Conservation (phyloP, 2,113 vertebrate genomes). For the Seriola quinqueradiata region DNA sequence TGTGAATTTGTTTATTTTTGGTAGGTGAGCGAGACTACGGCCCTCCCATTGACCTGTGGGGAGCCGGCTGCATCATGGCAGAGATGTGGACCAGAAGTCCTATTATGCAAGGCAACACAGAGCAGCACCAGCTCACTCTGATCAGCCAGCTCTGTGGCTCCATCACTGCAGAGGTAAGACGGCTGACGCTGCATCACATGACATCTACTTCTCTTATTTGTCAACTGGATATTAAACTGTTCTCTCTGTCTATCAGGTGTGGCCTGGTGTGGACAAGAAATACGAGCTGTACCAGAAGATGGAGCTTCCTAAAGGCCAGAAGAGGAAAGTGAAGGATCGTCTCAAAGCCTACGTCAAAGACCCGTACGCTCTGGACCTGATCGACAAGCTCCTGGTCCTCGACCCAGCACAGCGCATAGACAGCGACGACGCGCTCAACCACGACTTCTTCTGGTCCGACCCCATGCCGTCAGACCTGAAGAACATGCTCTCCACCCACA, state of each 20-base stretch:
- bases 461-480: constrained; percentile 99
- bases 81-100: constrained; percentile 99
- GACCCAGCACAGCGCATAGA: constrained; percentile 93
- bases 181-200: not conserved
- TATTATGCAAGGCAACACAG: constrained; percentile 99
- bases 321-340: constrained; percentile 97
- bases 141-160: constrained; percentile 99
- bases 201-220: not conserved
- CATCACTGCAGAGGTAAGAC: constrained; percentile 91
- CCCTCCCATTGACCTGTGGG: constrained; percentile 98
- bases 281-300: constrained; percentile 97
- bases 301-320: constrained; percentile 97
- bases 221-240: not conserved
- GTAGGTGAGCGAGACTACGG: constrained; percentile 97
- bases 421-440: constrained; percentile 96
- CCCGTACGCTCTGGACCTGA: constrained; percentile 94
- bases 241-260: constrained; percentile 84
- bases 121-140: constrained; percentile 98
- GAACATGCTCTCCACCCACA: constrained; percentile 98
- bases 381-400: constrained; percentile 96
- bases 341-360: constrained; percentile 99
- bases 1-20: constrained; percentile 28
- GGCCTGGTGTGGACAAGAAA: constrained; percentile 95
- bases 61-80: constrained; percentile 98
- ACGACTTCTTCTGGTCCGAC: constrained; percentile 99